These are phyloP conservation scores for Bungarus multicinctus DNA, from an alignment of 2,113 vertebrate genomes.

Conservation along the genomic window DNA sequence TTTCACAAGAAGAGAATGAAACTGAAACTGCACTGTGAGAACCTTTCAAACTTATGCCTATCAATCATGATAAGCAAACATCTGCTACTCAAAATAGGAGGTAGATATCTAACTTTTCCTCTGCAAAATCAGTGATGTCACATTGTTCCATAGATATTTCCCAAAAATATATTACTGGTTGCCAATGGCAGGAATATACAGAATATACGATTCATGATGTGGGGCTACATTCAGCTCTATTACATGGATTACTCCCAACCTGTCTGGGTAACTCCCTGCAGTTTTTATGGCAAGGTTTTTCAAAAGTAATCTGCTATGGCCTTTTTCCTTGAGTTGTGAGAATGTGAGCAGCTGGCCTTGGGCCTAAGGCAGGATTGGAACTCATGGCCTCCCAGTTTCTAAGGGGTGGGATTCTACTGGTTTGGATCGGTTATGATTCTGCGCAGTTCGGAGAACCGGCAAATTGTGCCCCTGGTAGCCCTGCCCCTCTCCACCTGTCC, in stretches of 20 bases:
- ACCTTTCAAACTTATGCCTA: not conserved
- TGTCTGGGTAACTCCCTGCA: not conserved
- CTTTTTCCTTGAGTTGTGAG: not conserved
- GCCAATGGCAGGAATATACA: not conserved
- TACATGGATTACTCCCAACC: not conserved
- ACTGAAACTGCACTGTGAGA: not conserved
- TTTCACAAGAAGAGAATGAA: not conserved
- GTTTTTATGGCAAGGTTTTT: not conserved
- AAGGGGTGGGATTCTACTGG: not conserved
- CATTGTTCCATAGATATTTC: not conserved
- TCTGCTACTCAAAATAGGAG: not conserved
- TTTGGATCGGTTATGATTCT: no score
- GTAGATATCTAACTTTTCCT: not conserved
- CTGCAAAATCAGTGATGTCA: not conserved
- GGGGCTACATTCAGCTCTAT: not conserved
- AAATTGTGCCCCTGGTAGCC: no score
- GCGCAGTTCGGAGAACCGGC: no score
- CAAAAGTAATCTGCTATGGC: not conserved
- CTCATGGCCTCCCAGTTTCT: not conserved
- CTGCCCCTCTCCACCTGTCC: no score
- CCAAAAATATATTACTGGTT: not conserved
- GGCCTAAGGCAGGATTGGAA: not conserved
- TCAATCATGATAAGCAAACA: not conserved
- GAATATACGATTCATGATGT: not conserved
- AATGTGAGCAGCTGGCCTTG: not conserved